Evolutionary conservation across 2,888 invertebrate genomes (phyloP).

Genomic region (Platycheirus rosarum): DNA sequence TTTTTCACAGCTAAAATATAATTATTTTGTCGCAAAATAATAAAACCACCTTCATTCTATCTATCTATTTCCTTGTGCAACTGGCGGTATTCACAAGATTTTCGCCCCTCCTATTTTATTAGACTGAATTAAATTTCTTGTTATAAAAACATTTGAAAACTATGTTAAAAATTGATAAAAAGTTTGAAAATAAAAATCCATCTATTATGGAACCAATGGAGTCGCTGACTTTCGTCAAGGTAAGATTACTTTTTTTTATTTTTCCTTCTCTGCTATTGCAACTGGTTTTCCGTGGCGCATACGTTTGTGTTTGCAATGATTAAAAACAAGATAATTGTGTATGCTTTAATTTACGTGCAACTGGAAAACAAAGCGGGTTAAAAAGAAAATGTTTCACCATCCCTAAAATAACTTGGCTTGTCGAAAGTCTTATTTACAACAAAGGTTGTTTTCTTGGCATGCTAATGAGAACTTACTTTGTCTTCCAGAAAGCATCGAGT

Average conservation of each 20-base stretch:
- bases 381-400: background rate
- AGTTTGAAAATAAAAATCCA: constrained; percentile 64
- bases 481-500: too few relatives aligned
- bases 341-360: background rate
- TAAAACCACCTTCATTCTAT: constrained; percentile 9
- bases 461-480: too few relatives aligned
- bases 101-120: background rate
- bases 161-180: constrained; percentile 65
- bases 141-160: background rate
- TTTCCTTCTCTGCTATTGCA: constrained; percentile 8
- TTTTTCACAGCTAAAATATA: background rate
- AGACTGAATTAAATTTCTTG: background rate
- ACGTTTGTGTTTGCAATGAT: background rate
- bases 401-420: constrained; percentile 7
- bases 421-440: too few relatives aligned
- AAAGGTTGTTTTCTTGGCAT: too few relatives aligned
- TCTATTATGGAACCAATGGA: constrained; percentile 80
- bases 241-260: constrained; percentile 75
- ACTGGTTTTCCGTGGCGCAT: constrained; percentile 6
- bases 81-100: constrained; percentile 32
- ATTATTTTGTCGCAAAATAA: background rate
- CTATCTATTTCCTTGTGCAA: constrained; percentile 28
- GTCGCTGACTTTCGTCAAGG: constrained; percentile 78
- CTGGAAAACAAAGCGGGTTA: background rate
- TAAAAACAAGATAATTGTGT: background rate